These are phyloP conservation scores for Drosophila ficusphila DNA, from an alignment of 1,140 invertebrate species.

Conservation along the genomic window DNA sequence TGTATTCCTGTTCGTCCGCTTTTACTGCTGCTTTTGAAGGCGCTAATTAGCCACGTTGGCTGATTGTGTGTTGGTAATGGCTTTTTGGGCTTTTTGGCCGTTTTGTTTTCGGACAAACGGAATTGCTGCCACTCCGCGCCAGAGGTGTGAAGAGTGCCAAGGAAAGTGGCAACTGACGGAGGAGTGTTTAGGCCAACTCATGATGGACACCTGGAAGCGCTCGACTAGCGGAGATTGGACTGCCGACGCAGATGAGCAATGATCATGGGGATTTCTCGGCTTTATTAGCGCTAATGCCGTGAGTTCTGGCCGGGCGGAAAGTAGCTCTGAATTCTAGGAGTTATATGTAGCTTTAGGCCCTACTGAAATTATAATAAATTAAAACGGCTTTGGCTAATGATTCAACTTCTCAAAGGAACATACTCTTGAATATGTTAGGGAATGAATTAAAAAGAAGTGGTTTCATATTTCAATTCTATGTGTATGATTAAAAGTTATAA, in stretches of 20 bases:
- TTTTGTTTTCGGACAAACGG: slow-evolving; percentile 43
- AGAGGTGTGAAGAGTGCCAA: slow-evolving; percentile 31
- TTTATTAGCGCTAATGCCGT: slow-evolving; percentile 32
- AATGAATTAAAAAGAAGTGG: no score
- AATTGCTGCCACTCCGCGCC: slow-evolving; percentile 33
- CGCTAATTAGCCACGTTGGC: slow-evolving; percentile 74
- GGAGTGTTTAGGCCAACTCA: slow-evolving; percentile 1
- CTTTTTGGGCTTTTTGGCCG: slow-evolving; percentile 38
- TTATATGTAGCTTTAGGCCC: not conserved
- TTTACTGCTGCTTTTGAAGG: slow-evolving; percentile 35
- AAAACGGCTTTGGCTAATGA: not conserved
- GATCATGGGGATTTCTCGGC: slow-evolving; percentile 31
- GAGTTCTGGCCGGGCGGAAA: not conserved
- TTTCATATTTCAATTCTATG: no score
- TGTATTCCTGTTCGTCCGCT: slow-evolving; percentile 3
- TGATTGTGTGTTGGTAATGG: slow-evolving; percentile 54
- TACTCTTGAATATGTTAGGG: no score
- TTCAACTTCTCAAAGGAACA: not conserved
- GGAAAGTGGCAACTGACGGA: slow-evolving; percentile 13
- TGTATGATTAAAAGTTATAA: no score
- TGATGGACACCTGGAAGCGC: slow-evolving; percentile 32
- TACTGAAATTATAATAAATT: not conserved
- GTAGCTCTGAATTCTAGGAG: no score
- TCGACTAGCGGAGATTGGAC: slow-evolving; percentile 9
- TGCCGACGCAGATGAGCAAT: slow-evolving; percentile 32